phyloP scores from a whole-genome alignment of 2,113 vertebrate species.

The Apodemus sylvaticus region DNA sequence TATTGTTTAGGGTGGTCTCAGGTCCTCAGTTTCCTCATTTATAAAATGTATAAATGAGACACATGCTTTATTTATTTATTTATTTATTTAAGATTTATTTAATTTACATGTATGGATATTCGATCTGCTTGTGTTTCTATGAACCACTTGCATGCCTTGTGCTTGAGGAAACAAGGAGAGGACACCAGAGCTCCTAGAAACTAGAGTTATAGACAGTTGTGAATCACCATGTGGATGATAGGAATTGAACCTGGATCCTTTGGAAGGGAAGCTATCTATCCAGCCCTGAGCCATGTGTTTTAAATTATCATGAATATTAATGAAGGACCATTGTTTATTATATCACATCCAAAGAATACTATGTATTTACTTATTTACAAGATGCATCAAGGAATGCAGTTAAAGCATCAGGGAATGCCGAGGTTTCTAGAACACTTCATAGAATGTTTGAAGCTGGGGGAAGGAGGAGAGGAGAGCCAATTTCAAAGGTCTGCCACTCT shows the following conservation, averaged over 20 bases:
- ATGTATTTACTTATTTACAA: background rate
- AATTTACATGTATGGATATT: background rate
- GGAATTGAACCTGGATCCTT: background rate
- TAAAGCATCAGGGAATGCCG: conserved; percentile 5
- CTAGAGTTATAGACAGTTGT: background rate
- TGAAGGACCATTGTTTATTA: background rate
- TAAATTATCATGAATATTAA: background rate
- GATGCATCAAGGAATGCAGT: background rate
- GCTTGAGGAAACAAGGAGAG: background rate
- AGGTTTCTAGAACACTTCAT: background rate
- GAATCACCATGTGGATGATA: background rate
- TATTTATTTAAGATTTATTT: background rate
- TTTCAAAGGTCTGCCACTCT: conserved; percentile 11
- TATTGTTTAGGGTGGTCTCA: background rate
- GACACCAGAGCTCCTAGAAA: background rate
- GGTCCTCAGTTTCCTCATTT: background rate
- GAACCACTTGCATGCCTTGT: background rate
- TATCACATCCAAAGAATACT: background rate
- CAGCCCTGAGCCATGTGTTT: background rate
- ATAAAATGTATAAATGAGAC: background rate
- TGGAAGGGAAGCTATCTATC: background rate
- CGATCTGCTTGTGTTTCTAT: background rate
- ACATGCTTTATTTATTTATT: background rate
- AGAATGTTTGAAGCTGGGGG: conserved; percentile 1
- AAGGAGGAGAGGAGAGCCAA: background rate